phyloP scores from a whole-genome alignment of 2,888 invertebrate genomes.

The Eledona agricola region DNA sequence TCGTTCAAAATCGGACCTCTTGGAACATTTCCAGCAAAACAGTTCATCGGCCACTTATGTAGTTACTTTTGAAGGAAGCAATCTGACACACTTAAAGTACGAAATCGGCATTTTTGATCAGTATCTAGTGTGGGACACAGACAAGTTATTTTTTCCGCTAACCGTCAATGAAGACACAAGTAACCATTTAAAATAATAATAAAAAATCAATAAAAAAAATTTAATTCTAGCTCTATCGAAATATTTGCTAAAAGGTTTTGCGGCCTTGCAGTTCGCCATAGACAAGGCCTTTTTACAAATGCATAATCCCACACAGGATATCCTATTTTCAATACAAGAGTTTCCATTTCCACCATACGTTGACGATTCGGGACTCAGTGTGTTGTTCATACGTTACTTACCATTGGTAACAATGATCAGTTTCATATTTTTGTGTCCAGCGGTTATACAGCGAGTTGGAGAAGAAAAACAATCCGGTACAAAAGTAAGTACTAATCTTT shows the following conservation, averaged over 20 bases:
- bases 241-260: conserved; percentile 64
- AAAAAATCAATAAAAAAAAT: not conserved
- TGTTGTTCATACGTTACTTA: conserved; percentile 56
- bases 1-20: not conserved
- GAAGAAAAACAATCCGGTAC: conserved; percentile 70
- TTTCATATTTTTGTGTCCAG: conserved; percentile 66
- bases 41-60: conserved; percentile 21
- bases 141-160: conserved; percentile 36
- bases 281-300: conserved; percentile 67
- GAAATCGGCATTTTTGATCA: conserved; percentile 52
- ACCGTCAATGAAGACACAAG: conserved; percentile 2
- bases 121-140: conserved; percentile 48
- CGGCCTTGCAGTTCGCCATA: conserved; percentile 69
- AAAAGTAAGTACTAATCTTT: conserved; percentile 59
- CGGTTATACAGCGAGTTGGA: conserved; percentile 66
- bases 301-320: conserved; percentile 32
- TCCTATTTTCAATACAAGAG: conserved; percentile 63
- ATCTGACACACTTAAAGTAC: conserved; percentile 50
- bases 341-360: conserved; percentile 67
- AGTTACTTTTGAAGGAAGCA: conserved; percentile 8
- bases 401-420: conserved; percentile 61
- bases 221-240: conserved; percentile 57
- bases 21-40: not conserved
- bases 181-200: conserved; percentile 3
- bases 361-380: conserved; percentile 50